Base-by-base conservation (phyloP, 2,888 invertebrate genomes). In the Polia nebulosa region DNA sequence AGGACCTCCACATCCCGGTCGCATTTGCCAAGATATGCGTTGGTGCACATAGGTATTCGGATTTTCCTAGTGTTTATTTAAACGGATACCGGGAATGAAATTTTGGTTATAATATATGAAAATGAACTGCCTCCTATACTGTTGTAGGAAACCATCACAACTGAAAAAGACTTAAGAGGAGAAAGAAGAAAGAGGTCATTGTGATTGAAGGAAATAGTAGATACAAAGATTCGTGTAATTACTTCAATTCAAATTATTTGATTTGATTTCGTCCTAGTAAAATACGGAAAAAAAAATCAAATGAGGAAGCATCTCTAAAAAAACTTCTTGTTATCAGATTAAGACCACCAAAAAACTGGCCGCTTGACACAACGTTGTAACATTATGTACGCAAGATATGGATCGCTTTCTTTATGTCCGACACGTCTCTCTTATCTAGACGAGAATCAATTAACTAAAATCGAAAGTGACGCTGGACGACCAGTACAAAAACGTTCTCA, bases 361-460 rank as follows among this genome's bases (percentile, higher is more conserved):
- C 22, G 52, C 76, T 62, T 47, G 53, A 80, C 58, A 78, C 57
- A 63, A 61, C 47, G 60, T 63, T 64, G 80, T 76, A 52, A 58
- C 61, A 73, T 71, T 69, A 73, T 72, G 70, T 70, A 44, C 45
- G 49, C 53, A 34, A 69, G 82, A 82, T 83, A 76, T 72, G 52
- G 82, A 84, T 84, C 83, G 82, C 87, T 90, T 89, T 89, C 89
- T 88, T 84, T 85, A 76, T 84, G 85, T 84, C 85, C 84, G 76
- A 85, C 89, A 87, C 82, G 85, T 85, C 82, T 71, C 67, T 62
- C 76, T 85, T 89, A 92, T 93, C 93, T 86, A 72, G 80, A 89
- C 91, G 90, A 88, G 89, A 92, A 94, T 94, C 94, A 93, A 93
- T 94, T 94, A 91, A 89, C 78, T 76, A 77, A 86, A 93, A 94